Percentiles rank a stretch among this genome's conserved stretches.
Evolutionary conservation across 1,140 invertebrate genomes (phyloP).

Genomic region (Triops cancriformis): DNA sequence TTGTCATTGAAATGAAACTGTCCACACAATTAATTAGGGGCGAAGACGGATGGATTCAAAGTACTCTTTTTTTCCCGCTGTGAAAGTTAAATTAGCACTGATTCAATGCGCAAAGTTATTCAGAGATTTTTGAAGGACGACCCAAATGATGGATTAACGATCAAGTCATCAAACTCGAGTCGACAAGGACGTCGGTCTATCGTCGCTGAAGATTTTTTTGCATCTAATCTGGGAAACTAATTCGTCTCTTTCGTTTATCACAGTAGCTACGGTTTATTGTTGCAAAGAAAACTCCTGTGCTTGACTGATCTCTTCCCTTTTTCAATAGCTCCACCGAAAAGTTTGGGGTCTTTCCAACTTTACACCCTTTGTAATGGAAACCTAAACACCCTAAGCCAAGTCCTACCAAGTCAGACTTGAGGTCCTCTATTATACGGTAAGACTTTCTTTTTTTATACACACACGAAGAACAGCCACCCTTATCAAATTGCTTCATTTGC

Average conservation of each 20-base stretch:
- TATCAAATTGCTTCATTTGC: conserved; percentile 14
- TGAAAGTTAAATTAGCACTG: neutral
- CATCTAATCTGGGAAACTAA: neutral
- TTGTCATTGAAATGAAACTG: conserved; percentile 6
- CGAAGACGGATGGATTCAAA: neutral
- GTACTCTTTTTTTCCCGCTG: neutral
- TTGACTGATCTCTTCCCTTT: neutral
- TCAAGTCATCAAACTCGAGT: neutral
- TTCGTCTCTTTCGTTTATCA: neutral
- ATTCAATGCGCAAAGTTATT: neutral
- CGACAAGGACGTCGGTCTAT: neutral
- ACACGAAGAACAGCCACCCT: neutral
- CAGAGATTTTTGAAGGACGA: neutral
- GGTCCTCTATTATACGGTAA: neutral
- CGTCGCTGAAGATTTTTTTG: neutral
- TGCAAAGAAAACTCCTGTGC: neutral
- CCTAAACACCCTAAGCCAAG: neutral
- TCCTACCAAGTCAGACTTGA: neutral
- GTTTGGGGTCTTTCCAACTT: neutral
- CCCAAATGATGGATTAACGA: neutral
- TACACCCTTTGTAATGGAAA: conserved; percentile 13
- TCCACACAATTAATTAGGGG: neutral
- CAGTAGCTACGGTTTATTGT: neutral
- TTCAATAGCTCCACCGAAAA: neutral
- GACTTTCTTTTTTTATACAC: neutral